Conservation (phyloP, 2,888 invertebrate species). For the Drosophila helvetica region DNA sequence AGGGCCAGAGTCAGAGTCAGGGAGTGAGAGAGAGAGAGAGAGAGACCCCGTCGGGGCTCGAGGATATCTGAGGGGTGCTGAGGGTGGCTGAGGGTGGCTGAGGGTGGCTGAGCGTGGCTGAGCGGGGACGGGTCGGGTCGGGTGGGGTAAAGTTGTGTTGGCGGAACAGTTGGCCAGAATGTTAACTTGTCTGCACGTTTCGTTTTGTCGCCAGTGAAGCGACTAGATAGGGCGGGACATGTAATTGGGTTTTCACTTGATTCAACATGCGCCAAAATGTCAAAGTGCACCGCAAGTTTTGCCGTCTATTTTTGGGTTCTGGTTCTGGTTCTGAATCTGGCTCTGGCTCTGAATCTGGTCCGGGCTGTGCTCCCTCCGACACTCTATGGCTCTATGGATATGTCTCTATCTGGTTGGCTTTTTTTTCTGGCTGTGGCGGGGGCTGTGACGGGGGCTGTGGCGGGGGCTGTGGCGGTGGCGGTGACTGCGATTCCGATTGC, state of each 20-base stretch:
- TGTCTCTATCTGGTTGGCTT: too few species aligned
- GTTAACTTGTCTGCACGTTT: constrained; percentile 64
- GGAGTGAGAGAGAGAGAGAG: background rate
- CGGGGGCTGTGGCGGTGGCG: too few species aligned
- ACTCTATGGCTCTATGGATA: too few species aligned
- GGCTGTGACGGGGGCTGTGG: too few species aligned
- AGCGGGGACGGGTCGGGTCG: too few species aligned
- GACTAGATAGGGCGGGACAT: constrained; percentile 59
- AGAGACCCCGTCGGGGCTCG: background rate
- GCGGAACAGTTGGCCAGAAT: constrained; percentile 59
- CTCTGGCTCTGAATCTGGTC: background rate
- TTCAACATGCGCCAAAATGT: constrained; percentile 72
- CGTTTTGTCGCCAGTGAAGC: constrained; percentile 59
- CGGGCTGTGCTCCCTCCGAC: background rate
- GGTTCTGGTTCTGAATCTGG: constrained; percentile 13
- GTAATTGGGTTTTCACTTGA: constrained; percentile 76
- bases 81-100: background rate
- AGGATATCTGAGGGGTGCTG: background rate
- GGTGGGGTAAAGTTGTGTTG: constrained; percentile 23
- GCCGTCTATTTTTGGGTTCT: constrained; percentile 29
- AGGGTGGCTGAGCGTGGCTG: background rate
- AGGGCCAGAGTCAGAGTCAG: background rate
- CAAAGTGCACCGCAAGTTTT: constrained; percentile 63
- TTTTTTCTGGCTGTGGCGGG: background rate
- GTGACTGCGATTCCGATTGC: constrained; percentile 5